Percentiles rank a stretch among this genome's conserved stretches.
phyloP scores from a whole-genome alignment of 2,113 vertebrate genomes.

The Megaleporinus macrocephalus region DNA sequence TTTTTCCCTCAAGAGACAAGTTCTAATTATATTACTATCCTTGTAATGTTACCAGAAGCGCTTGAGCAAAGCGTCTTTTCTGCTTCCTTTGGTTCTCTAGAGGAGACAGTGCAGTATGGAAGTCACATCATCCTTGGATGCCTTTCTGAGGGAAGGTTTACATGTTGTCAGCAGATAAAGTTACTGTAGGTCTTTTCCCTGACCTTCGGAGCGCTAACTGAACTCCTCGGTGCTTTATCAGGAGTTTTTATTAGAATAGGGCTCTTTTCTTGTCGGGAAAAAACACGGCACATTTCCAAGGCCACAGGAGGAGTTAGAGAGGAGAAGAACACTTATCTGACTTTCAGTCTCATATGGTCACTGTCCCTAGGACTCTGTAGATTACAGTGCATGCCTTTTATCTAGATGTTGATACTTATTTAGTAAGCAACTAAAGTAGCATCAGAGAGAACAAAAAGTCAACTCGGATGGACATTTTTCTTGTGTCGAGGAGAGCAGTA shows the following conservation, averaged over 20 bases:
- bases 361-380: conserved; percentile 48
- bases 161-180: conserved; percentile 42
- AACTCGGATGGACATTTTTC: conserved; percentile 31
- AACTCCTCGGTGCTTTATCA: conserved; percentile 59
- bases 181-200: conserved; percentile 41
- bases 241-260: conserved; percentile 64
- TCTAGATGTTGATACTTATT: conserved; percentile 6
- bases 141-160: conserved; percentile 29
- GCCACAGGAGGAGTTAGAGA: conserved; percentile 86
- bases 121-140: conserved; percentile 28
- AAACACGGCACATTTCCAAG: conserved; percentile 78
- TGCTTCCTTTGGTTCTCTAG: conserved; percentile 17
- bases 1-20: not conserved
- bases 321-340: conserved; percentile 73
- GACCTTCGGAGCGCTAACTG: conserved; percentile 53
- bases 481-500: conserved; percentile 58
- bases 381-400: not conserved
- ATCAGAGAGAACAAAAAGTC: not conserved
- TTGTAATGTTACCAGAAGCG: conserved; percentile 34
- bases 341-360: conserved; percentile 74
- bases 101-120: conserved; percentile 8
- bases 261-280: conserved; percentile 58
- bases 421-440: conserved; percentile 4
- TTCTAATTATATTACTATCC: conserved; percentile 19
- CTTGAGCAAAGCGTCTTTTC: conserved; percentile 35